Evolutionary conservation across 2,797 vertebrate genomes (phyloP), one percentile per base, ranked within the genome.

Genomic region (Melanogrammus aeglefinus): DNA sequence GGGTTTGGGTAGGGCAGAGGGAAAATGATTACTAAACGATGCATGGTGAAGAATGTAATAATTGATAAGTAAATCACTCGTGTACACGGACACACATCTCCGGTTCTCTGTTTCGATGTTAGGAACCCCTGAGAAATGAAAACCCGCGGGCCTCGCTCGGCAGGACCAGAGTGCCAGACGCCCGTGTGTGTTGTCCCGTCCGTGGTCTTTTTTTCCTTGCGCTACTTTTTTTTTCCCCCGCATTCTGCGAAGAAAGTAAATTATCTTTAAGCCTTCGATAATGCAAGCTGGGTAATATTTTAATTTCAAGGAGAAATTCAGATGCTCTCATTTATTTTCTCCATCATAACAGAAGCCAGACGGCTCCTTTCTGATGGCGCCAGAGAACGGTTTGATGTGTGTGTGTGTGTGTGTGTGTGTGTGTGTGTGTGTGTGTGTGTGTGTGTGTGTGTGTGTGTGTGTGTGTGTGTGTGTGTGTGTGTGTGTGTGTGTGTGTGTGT

Each of bases 381-480:
- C 90, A 91, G 90, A 35, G 86, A 88, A 88, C 81, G 86, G 90
- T 88, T 92, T 91, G 90, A 92, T 91, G 88, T 93, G 84, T 69
- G 73, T 85, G 84, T 70, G 75, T n/a, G n/a, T n/a, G n/a, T n/a
- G n/a, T n/a, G n/a, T 91, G 88, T 93, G 84, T 69, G 73, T 85
- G 84, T 91, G 88, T 93, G 84, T 69, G 73, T 85, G 84, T 91
- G 88, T 93, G 84, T 69, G 73, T 85, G 84, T 91, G 88, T 93
- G 84, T 69, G 73, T 85, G 84, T 91, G 88, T 93, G 84, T 69
- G 73, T 85, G 84, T 91, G 88, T 93, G 84, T 69, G 73, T 85
- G 84, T 91, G 88, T 93, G 84, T 69, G 73, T 85, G 84, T 91
- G 88, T 93, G 84, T 69, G 73, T 85, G 84, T 91, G 88, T 93